Evolutionary conservation across 1,140 invertebrate species (phyloP), one percentile per base, ranked within the genome.

Genomic region (Capitella teleta): DNA sequence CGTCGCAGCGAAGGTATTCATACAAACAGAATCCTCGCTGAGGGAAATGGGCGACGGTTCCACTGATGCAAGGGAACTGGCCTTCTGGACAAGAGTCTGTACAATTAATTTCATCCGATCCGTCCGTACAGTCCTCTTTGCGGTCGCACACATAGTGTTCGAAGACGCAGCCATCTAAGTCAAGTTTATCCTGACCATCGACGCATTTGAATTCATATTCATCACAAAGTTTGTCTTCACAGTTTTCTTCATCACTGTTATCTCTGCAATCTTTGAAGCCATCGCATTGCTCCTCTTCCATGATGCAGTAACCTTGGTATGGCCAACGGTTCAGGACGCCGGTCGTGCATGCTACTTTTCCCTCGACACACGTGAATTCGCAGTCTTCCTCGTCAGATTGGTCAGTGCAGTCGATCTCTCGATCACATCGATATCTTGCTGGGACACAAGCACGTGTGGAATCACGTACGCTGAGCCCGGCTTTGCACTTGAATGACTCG

Each of bases 211-310:
- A 44, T 25, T 44, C 42, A 24, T 40, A 5, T 2, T 8, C 38
- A 24, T n/a, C 30, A 32, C 30, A 8, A 10, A n/a, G 30, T 32
- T 32, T 28, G 42, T 44, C 8, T 10, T 8, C 2, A n/a, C 42
- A 44, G 42, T 3, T 25, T 28, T 44, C 25, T 26, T 47, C 45
- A 24, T 47, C 45, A 8, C 28, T 32, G 18, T 34, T 34, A 32
- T 47, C 45, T 16, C 34, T 30, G 36, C 51, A 53, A 23, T 53
- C 51, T 28, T 53, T 36, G 1, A 34, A 30, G 18, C 49, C 47
- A 21, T 53, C 47, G 38, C 51, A 53, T 24, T 25, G 28, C 18
- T 50, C 30, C 23, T 42, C 24, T 26, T 53, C 32, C 8, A 21
- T 14, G 48, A 53, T 53, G 51, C 51, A 53, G n/a, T 30, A 45